Base-by-base conservation (phyloP, 1,140 invertebrate species). In the Heliconius eleuchia region DNA sequence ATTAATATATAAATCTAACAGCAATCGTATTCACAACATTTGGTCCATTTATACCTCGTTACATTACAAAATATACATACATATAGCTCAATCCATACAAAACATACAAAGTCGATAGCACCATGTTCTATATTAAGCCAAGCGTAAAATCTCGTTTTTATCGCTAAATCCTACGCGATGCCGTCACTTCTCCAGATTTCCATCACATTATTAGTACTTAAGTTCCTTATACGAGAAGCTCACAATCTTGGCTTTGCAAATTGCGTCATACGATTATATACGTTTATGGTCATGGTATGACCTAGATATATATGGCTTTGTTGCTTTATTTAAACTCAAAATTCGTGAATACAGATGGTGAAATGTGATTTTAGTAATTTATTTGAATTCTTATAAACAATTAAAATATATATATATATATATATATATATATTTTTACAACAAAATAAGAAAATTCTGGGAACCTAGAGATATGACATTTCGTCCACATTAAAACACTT, bases 91-190 rank as follows among this genome's bases (percentile, higher is more conserved):
- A 66, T 66, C 8, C 60, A 30, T 27, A 66, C 27, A 55, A 74
- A 74, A 16, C 19, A 23, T 27, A 39, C 55, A 46, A 76, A 76
- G 5, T 37, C 11, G 60, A n/a, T 30, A 39, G 30, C 60, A 42
- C 42, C 50, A 34, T 66, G 60, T 71, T 39, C 60, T 46, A 76
- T 60, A 60, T 76, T 76, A 11, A 76, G 23, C 71, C 27, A 11
- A 76, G 23, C 74, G 60, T 76, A 70, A 70, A 76, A 70, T 60
- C 39, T 57, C 39, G 70, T 76, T 76, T 76, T 76, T 76, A 76
- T 76, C 74, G 74, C 60, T 70, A 46, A 76, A 76, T 60, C 74
- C 74, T 76, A 76, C 74, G 57, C 74, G 23, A 66, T 66, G 74
- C 74, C 74, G 74, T 76, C 57, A 76, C 39, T 76, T 23, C 71